phyloP scores from a whole-genome alignment of 1,140 invertebrate species.

The Paracyclopina nana region DNA sequence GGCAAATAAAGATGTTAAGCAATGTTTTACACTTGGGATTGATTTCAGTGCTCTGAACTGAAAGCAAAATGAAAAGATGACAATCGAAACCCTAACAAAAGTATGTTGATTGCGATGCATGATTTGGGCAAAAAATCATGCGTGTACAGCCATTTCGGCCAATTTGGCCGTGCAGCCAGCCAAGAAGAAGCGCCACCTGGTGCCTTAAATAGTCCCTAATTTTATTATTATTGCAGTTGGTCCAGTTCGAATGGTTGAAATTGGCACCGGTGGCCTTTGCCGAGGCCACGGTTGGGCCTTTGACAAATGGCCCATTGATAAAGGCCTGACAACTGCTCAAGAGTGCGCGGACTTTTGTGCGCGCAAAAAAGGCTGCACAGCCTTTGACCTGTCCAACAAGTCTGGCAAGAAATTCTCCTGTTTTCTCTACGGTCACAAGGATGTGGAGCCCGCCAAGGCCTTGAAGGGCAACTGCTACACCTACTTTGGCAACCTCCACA shows the following conservation, averaged over 20 bases:
- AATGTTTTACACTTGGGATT: too few relatives aligned
- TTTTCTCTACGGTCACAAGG: constrained; percentile 11
- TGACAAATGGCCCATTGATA: constrained; percentile 9
- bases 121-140: background rate
- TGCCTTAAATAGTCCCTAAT: background rate
- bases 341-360: constrained; percentile 12
- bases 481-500: too few relatives aligned
- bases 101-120: background rate
- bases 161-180: background rate
- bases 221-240: background rate
- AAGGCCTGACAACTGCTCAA: background rate
- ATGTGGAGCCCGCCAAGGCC: background rate
- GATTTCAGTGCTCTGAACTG: too few relatives aligned
- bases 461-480: constrained; percentile 10
- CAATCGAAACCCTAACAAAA: background rate
- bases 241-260: background rate
- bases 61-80: background rate
- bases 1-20: too few relatives aligned
- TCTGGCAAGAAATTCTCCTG: background rate
- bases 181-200: background rate
- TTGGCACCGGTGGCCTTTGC: constrained; percentile 9
- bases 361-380: constrained; percentile 11
- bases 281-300: constrained; percentile 6
- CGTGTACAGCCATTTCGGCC: background rate
- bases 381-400: constrained; percentile 12